Evolutionary conservation across 2,888 invertebrate genomes (phyloP).

Genomic region (Drosophila buzzatii): DNA sequence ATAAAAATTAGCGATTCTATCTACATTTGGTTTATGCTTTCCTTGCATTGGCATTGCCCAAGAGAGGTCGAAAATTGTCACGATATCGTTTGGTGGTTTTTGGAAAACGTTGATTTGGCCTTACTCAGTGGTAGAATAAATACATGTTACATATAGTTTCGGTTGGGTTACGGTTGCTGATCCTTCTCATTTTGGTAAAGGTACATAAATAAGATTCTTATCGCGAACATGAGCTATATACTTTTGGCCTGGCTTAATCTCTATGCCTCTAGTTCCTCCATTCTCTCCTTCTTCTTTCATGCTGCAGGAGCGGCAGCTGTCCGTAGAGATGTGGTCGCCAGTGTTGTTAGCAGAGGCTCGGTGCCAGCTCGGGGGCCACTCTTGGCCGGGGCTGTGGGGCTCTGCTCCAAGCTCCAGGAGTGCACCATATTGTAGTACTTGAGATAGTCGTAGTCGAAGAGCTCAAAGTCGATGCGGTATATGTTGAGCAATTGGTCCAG

Average conservation of each 20-base stretch:
- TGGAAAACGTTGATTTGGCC: conserved; percentile 77
- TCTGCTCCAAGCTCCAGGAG: conserved; percentile 63
- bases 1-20: conserved; percentile 66
- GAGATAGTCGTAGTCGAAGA: conserved; percentile 88
- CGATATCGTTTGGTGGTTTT: conserved; percentile 17
- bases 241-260: neutral
- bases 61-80: conserved; percentile 65
- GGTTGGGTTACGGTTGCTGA: conserved; percentile 60
- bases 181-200: conserved; percentile 43
- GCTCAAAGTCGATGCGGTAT: conserved; percentile 89
- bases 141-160: conserved; percentile 57
- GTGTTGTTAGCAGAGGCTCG: conserved; percentile 15
- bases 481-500: conserved; percentile 87
- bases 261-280: neutral
- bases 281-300: neutral
- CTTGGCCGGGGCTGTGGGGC: conserved; percentile 27
- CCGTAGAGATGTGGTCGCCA: conserved; percentile 16
- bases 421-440: conserved; percentile 87
- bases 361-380: conserved; percentile 6
- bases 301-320: conserved; percentile 16
- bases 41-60: conserved; percentile 56
- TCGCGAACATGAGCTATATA: conserved; percentile 23
- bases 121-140: conserved; percentile 53
- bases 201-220: conserved; percentile 73
- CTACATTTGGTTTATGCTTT: conserved; percentile 46